Conservation (phyloP, 2,888 invertebrate genomes). For the Imbricaverruca yamaguchii region DNA sequence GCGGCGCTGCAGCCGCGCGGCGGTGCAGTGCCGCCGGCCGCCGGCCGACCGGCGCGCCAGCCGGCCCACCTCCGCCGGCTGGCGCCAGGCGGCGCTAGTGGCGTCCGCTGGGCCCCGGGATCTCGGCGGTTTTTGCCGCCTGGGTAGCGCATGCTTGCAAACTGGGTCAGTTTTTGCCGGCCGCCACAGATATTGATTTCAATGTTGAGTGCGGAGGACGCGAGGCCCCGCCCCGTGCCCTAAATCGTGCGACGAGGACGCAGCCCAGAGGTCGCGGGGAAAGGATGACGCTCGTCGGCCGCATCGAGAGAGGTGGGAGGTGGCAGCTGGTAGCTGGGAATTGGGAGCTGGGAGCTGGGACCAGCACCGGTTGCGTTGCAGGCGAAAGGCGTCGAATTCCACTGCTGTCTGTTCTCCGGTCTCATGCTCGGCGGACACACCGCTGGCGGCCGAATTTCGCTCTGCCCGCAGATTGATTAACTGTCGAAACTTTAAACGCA, state of each 20-base stretch:
- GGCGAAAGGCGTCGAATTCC: too few species aligned
- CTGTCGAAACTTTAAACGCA: too few species aligned
- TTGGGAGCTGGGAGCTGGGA: too few species aligned
- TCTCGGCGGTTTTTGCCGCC: background rate
- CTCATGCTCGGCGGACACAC: too few species aligned
- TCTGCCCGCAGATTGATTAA: too few species aligned
- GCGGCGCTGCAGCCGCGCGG: background rate
- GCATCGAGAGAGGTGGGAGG: too few species aligned
- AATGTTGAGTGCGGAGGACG: conserved; percentile 10
- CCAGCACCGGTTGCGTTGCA: too few species aligned
- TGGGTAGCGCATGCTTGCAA: background rate
- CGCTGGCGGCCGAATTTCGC: too few species aligned
- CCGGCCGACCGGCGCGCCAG: background rate
- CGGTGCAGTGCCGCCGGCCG: background rate
- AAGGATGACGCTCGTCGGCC: too few species aligned
- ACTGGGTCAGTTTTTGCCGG: conserved; percentile 6
- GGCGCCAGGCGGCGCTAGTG: background rate
- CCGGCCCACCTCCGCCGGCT: background rate
- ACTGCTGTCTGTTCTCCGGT: too few species aligned
- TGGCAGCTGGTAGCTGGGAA: too few species aligned
- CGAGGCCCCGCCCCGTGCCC: conserved; percentile 4
- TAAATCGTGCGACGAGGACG: background rate
- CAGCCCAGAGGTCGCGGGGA: too few species aligned
- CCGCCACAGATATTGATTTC: background rate
- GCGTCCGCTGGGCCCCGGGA: background rate